Base-by-base conservation (phyloP, 1,140 invertebrate species). In the Trissolcus basalis region DNA sequence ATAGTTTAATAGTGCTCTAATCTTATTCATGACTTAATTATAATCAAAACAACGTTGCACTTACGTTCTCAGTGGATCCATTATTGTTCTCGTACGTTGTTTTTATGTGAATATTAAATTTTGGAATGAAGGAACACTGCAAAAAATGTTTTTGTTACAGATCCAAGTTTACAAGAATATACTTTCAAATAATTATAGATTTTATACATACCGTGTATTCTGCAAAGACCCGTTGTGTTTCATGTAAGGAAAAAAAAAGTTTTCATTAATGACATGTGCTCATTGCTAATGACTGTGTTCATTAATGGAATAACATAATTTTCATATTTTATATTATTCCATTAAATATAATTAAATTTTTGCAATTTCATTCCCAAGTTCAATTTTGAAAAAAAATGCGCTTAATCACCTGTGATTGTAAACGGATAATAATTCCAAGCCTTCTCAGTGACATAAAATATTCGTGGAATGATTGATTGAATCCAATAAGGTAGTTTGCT, bases 361-460 rank as follows among this genome's bases (percentile, higher is more conserved):
- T n/a, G n/a, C n/a, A n/a, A 19, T 55, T 59, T 48, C 48, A 49
- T 65, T 65, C 44, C 58, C 53, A 68, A 15, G 44, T 11, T 35
- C 53, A 32, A 48, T 50, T 63, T 50, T 39, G 9, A 56, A 67
- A 35, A 27, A 53, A 14, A 58, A 39, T 16, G 11, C 12, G 2
- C 10, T 45, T 35, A 47, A 44, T 7, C 27, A 58, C 94, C 94
- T 91, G 96, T 97, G 45, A 95, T 93, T 33, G 96, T 97, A 83
- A 92, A 96, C 45, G 96, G 96, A 89, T 96, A 98, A 89, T 95
- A 97, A 87, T 98, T 98, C 96, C 96, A 97, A 11, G 96, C 95
- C 83, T 96, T 97, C 87, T 97, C 96, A 69, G 94, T 97, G 0
- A 97, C 91, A 87, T 97, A 98, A 89, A 97, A 97, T 86, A 97